Conservation (phyloP, 2,797 vertebrate species). For the Menidia menidia region DNA sequence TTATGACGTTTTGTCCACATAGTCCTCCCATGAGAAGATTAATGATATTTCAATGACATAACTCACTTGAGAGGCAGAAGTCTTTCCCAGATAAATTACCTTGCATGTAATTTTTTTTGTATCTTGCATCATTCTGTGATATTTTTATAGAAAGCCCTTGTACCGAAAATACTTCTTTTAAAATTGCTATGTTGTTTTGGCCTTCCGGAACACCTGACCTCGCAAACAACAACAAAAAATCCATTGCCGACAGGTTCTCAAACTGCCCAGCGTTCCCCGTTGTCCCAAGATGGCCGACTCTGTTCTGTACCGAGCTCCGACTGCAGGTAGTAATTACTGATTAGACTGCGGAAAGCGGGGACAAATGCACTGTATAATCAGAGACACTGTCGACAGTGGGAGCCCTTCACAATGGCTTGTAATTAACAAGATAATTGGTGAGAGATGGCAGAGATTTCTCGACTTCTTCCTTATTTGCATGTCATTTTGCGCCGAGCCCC, state of each 20-base stretch:
- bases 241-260: conserved; percentile 26
- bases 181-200: too few relatives aligned
- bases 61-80: too few relatives aligned
- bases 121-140: too few relatives aligned
- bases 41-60: too few relatives aligned
- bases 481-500: conserved; percentile 70
- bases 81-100: too few relatives aligned
- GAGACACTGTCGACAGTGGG: conserved; percentile 80
- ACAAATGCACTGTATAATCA: conserved; percentile 85
- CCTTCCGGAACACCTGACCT: conserved; percentile 12
- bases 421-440: conserved; percentile 89
- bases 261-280: conserved; percentile 47
- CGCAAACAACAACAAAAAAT: conserved; percentile 9
- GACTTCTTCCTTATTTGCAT: conserved; percentile 81
- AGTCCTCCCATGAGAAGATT: too few relatives aligned
- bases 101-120: too few relatives aligned
- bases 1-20: too few relatives aligned
- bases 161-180: too few relatives aligned
- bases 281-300: conserved; percentile 65
- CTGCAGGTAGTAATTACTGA: conserved; percentile 90
- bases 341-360: conserved; percentile 82
- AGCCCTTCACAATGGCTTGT: conserved; percentile 85
- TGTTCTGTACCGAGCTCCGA: conserved; percentile 68
- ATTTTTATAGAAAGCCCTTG: too few relatives aligned
- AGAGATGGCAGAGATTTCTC: conserved; percentile 84